phyloP scores from a whole-genome alignment of 2,797 vertebrate genomes.

The Eulemur rubriventer region DNA sequence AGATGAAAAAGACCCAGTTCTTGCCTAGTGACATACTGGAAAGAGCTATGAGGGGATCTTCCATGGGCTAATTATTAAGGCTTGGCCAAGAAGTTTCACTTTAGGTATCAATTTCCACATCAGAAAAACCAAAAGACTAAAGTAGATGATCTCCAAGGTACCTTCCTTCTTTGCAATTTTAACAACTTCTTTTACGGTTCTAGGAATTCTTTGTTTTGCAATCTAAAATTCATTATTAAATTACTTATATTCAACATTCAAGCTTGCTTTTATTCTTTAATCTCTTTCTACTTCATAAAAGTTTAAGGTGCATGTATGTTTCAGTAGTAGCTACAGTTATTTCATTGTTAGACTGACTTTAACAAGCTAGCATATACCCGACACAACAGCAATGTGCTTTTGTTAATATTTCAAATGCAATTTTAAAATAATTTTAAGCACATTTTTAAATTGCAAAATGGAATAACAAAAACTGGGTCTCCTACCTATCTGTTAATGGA shows the following conservation, averaged over 20 bases:
- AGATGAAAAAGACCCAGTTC: not conserved
- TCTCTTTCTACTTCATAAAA: conserved; percentile 52
- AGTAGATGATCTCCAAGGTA: not conserved
- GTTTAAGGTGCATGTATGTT: not conserved
- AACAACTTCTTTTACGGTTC: not conserved
- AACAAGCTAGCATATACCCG: not conserved
- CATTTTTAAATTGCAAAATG: not conserved
- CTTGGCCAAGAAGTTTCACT: not conserved
- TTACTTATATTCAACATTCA: not conserved
- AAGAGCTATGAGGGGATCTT: not conserved
- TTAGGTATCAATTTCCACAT: not conserved
- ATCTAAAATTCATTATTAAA: conserved; percentile 45
- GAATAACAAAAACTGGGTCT: not conserved
- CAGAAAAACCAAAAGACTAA: not conserved
- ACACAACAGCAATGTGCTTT: not conserved
- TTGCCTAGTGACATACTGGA: not conserved
- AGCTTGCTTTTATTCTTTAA: conserved; percentile 18
- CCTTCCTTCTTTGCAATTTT: conserved; percentile 21
- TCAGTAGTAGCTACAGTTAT: not conserved
- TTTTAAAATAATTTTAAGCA: not conserved
- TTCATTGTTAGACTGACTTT: conserved; percentile 20
- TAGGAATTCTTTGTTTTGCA: not conserved
- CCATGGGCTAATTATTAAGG: not conserved
- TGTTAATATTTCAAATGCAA: conserved; percentile 28
- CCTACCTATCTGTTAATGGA: conserved; percentile 88